phyloP scores from a whole-genome alignment of 2,888 invertebrate species.

The Drosophila hamatofila region DNA sequence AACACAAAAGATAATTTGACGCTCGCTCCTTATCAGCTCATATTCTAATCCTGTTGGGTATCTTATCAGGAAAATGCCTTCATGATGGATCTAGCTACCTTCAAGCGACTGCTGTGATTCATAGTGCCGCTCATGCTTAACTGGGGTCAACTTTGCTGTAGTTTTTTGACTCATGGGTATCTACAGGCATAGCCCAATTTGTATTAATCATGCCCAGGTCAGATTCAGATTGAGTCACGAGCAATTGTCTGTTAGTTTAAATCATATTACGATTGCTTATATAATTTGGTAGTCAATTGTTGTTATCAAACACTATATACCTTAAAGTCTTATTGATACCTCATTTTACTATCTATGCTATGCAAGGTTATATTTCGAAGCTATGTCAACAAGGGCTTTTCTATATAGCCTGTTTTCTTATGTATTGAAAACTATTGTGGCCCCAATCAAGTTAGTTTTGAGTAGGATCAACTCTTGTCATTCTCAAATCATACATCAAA shows the following conservation, averaged over 20 bases:
- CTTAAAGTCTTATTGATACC: conserved; percentile 7
- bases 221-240: conserved; percentile 22
- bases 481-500: neutral
- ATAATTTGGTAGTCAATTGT: neutral
- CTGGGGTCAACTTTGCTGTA: neutral
- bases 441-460: neutral
- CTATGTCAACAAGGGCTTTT: neutral
- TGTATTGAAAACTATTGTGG: neutral
- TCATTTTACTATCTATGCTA: neutral
- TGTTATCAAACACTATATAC: neutral
- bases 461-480: neutral
- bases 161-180: conserved; percentile 34
- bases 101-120: conserved; percentile 37
- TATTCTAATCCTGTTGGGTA: conserved; percentile 29
- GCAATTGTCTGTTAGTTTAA: no score
- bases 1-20: conserved; percentile 24
- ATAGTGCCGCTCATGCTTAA: conserved; percentile 11
- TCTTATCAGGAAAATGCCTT: conserved; percentile 43
- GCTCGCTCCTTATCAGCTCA: conserved; percentile 24
- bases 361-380: neutral
- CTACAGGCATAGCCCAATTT: conserved; percentile 12
- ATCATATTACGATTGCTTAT: neutral
- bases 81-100: conserved; percentile 44
- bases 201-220: neutral
- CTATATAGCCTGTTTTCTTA: neutral